These are phyloP conservation scores for Glyptemys insculpta DNA, from an alignment of 2,797 vertebrate genomes.

Conservation along the genomic window DNA sequence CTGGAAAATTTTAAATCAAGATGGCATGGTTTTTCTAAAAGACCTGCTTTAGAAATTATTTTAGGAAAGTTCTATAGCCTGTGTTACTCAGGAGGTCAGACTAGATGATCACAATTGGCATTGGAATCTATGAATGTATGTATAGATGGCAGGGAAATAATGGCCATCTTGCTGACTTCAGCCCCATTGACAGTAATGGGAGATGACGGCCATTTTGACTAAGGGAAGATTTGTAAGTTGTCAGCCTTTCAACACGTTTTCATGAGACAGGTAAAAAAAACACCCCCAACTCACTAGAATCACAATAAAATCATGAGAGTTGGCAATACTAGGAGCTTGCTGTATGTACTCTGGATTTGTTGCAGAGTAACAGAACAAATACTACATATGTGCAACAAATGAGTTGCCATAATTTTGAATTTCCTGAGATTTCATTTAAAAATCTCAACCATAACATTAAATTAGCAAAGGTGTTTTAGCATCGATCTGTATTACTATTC, in stretches of 20 bases:
- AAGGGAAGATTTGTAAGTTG: not conserved
- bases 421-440: not conserved
- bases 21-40: not conserved
- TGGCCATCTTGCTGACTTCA: not conserved
- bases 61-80: not conserved
- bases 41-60: not conserved
- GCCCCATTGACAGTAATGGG: not conserved
- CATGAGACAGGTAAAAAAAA: not conserved
- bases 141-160: not conserved
- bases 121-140: not conserved
- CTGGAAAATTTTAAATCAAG: not conserved
- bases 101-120: not conserved
- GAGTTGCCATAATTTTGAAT: not conserved
- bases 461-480: not conserved
- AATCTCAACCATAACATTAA: rapidly evolving
- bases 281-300: not conserved
- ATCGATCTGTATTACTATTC: not conserved
- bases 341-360: not conserved
- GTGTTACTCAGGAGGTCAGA: too few species aligned
- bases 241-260: not conserved
- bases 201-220: not conserved
- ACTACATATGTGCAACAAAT: not conserved
- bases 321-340: not conserved
- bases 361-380: not conserved
- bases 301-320: not conserved